Evolutionary conservation across 2,888 invertebrate species (phyloP).

Genomic region (Noctua pronuba): DNA sequence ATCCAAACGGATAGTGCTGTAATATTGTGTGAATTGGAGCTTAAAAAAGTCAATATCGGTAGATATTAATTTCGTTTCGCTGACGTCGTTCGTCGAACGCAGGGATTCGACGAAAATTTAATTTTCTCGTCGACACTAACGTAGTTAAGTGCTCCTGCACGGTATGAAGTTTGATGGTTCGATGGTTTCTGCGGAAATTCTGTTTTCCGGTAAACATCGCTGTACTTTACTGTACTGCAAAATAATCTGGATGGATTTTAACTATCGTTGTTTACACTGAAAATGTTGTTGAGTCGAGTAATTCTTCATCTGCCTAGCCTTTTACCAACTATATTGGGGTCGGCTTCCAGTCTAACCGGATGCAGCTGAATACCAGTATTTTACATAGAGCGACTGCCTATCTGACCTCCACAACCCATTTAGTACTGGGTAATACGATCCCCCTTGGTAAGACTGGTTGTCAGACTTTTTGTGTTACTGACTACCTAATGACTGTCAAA

Average conservation of each 20-base stretch:
- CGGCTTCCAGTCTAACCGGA: too few species aligned
- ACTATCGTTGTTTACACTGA: background rate
- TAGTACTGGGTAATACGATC: too few species aligned
- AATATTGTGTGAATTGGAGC: constrained; percentile 16
- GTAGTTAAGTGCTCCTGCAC: constrained; percentile 15
- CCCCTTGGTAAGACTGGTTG: too few species aligned
- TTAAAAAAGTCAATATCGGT: constrained; percentile 21
- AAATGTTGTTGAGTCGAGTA: background rate
- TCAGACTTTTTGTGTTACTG: too few species aligned
- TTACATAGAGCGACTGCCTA: too few species aligned
- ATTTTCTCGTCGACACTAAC: constrained; percentile 40
- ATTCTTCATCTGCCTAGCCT: too few species aligned
- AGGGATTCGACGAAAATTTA: constrained; percentile 32
- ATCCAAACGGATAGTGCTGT: constrained; percentile 12
- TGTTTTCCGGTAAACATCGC: background rate
- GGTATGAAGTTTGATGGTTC: constrained; percentile 3
- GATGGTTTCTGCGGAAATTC: constrained; percentile 2
- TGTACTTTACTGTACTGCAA: background rate
- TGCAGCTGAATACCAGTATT: too few species aligned
- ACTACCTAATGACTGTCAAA: too few species aligned
- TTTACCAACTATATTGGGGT: too few species aligned
- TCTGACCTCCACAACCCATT: too few species aligned
- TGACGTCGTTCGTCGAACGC: constrained; percentile 1
- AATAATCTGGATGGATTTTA: background rate
- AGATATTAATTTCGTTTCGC: constrained; percentile 35